A percentile compares a stretch with the other conserved stretches of the same genome.
Evolutionary conservation across 2,797 vertebrate genomes (phyloP).

Genomic region (Tauraco hartlaubi): DNA sequence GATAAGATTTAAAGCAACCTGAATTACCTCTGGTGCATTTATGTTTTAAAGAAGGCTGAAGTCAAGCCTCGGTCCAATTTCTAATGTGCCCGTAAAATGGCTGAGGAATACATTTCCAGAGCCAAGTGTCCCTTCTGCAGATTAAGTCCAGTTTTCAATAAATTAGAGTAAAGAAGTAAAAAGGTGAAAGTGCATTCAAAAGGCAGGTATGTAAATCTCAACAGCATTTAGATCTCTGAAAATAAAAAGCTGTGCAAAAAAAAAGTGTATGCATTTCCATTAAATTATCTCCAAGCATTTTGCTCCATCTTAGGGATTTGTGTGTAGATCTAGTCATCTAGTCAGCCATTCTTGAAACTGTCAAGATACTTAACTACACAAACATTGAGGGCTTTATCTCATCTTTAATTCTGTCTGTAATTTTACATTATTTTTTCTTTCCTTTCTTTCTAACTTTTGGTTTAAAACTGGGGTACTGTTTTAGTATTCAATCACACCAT

Average conservation of each 20-base stretch:
- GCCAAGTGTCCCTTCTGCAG: background rate
- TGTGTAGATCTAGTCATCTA: background rate
- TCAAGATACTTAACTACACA: conserved; percentile 9
- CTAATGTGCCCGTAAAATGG: background rate
- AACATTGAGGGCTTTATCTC: conserved; percentile 48
- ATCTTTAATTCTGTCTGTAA: conserved; percentile 33
- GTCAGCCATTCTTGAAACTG: conserved; percentile 23
- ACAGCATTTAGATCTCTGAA: background rate
- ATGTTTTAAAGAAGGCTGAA: background rate
- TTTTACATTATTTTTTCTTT: conserved; percentile 24
- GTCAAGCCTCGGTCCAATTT: background rate
- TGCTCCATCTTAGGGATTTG: background rate
- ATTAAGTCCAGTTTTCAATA: background rate
- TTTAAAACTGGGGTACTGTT: conserved; percentile 6
- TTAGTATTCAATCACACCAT: conserved; percentile 31
- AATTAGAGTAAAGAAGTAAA: background rate
- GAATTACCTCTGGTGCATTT: background rate
- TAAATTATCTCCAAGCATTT: conserved; percentile 2
- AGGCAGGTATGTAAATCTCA: background rate
- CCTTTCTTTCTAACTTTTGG: conserved; percentile 23
- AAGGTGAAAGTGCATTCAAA: background rate
- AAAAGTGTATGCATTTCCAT: background rate
- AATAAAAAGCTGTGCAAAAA: background rate
- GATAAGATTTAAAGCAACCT: background rate
- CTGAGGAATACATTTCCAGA: background rate